Conservation (phyloP, 1,140 invertebrate genomes). For the Drosophila saltans region DNA sequence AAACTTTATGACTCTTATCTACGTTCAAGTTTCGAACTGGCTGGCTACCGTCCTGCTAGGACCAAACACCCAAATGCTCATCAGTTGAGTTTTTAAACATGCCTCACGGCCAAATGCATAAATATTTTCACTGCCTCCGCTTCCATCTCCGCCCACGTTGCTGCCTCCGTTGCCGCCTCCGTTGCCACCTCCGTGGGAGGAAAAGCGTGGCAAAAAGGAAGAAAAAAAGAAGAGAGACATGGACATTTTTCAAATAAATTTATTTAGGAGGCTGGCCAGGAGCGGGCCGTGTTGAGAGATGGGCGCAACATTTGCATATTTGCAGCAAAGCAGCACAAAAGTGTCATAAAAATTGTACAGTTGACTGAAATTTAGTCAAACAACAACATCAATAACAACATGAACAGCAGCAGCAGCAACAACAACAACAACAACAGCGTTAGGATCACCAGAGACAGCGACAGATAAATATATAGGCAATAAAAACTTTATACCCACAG, state of each 20-base stretch:
- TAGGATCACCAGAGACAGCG: conserved; percentile 16
- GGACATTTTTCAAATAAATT: conserved; percentile 73
- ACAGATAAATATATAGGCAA: conserved; percentile 62
- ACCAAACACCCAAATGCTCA: conserved; percentile 23
- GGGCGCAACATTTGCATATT: conserved; percentile 66
- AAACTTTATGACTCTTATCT: conserved; percentile 77
- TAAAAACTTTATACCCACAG: conserved; percentile 62
- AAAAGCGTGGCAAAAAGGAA: conserved; percentile 19
- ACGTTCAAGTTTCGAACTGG: conserved; percentile 56
- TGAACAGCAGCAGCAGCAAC: neutral
- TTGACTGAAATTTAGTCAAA: conserved; percentile 70
- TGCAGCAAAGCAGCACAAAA: conserved; percentile 52
- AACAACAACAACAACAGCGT: neutral
- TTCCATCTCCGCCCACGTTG: conserved; percentile 15
- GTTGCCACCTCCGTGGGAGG: neutral
- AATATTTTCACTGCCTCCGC: conserved; percentile 57
- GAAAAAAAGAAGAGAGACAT: conserved; percentile 34
- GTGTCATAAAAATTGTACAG: conserved; percentile 68
- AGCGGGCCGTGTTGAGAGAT: conserved; percentile 15
- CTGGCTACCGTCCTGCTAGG: conserved; percentile 3
- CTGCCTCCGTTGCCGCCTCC: conserved; percentile 14
- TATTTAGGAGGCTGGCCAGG: conserved; percentile 53
- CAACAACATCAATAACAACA: conserved; percentile 18
- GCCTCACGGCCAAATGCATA: conserved; percentile 74
- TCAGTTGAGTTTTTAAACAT: conserved; percentile 64